Evolutionary conservation across 2,113 vertebrate species (phyloP).

Genomic region (Synodontis membranacea): DNA sequence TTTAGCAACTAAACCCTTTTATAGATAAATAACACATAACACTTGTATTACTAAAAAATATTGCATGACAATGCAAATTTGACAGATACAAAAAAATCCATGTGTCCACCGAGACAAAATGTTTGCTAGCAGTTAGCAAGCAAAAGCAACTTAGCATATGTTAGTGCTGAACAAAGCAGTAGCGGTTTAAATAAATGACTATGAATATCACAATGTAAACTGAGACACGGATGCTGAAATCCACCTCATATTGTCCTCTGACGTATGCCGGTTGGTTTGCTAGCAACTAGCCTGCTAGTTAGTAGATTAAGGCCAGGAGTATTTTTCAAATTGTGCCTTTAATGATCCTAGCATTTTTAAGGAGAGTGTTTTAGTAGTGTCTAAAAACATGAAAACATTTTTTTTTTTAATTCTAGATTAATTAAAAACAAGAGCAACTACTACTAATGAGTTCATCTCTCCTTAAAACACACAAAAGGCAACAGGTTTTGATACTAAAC

Average conservation of each 20-base stretch:
- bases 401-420: not conserved
- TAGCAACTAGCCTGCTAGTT: not conserved
- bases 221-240: not conserved
- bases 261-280: not conserved
- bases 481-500: not conserved
- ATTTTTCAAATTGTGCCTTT: not conserved
- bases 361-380: not conserved
- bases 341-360: not conserved
- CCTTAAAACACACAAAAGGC: not conserved
- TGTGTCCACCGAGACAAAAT: not conserved
- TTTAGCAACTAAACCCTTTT: not conserved
- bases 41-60: not conserved
- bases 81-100: not conserved
- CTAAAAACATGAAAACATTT: not conserved
- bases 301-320: not conserved
- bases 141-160: not conserved
- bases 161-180: not conserved
- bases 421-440: too few species aligned
- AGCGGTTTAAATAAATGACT: not conserved
- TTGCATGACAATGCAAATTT: not conserved
- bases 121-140: not conserved
- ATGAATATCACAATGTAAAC: not conserved
- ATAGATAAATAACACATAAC: not conserved
- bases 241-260: not conserved
- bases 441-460: not conserved